Evolutionary conservation across 2,113 vertebrate species (phyloP), one percentile per base, ranked within the genome.

Genomic region (Microcebus ravelobensis): DNA sequence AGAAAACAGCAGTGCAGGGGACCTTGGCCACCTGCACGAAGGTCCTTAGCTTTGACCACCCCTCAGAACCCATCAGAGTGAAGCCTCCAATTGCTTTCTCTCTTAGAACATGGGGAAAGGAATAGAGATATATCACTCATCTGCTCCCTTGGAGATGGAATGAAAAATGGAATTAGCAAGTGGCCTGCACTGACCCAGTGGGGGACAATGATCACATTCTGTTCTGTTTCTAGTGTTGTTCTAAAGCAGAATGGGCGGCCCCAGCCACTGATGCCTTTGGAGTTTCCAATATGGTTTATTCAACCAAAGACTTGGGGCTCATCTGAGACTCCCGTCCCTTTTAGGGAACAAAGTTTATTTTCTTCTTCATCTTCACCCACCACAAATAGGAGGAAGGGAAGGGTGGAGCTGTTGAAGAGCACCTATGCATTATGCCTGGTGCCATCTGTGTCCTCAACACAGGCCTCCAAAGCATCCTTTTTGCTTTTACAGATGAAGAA

Each of bases 391-490:
- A 84, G 61, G 18, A 68, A 55, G 39, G 55, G 20, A 27, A 14
- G 27, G 25, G 34, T 23, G 27, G 36, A n/a, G 4, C 10, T 61
- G 17, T 12, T 36, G 29, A 27, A 2, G 4, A 0, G 42, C 3
- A 36, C 48, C 25, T 6, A 17, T 14, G 39, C 2, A 1, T 45
- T 48, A 4, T 21, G 39, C 34, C 39, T 36, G 23, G 3, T 39
- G 50, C 11, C 2, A 4, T n/a, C 2, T 5, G 8, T 5, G 36
- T 68, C 65, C 25, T 81, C 59, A 39, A 20, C 12, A 48, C 39
- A 18, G 25, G 23, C 27, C 23, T 76, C 59, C 10, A 6, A 20
- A 50, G 9, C 12, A 31, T 63, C 42, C 20, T 45, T 12, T 83
- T 25, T 61, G 18, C 34, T 79, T 84, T 79, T 9, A 31, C 1